A percentile compares a stretch with the other conserved stretches of the same genome.
Evolutionary conservation across 2,797 vertebrate genomes (phyloP).

Genomic region (Sebastes wilsoni): DNA sequence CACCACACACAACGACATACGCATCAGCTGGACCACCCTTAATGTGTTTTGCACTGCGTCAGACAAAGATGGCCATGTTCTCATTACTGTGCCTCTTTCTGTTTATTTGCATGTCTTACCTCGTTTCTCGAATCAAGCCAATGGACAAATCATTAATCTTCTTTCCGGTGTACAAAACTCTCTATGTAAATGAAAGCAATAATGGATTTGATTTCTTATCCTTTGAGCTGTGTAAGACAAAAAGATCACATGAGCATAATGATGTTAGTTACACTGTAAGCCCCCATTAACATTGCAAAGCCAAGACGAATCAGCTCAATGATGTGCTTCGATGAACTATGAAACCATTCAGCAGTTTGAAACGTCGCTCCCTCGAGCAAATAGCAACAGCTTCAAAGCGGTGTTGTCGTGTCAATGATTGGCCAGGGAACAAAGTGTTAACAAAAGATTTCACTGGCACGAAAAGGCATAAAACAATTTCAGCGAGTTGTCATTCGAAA

Average conservation of each 20-base stretch:
- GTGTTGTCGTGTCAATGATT: slow-evolving; percentile 1
- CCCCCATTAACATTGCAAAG: slow-evolving; percentile 55
- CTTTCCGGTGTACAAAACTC: not conserved
- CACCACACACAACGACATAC: not conserved
- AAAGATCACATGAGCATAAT: slow-evolving; percentile 31
- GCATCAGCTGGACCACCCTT: not conserved
- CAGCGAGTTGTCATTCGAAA: slow-evolving; percentile 65
- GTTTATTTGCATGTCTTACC: not conserved
- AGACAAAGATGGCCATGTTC: not conserved
- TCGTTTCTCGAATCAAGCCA: not conserved
- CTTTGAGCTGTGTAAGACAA: slow-evolving; percentile 4
- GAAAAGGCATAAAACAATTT: slow-evolving; percentile 44
- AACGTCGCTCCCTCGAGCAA: slow-evolving; percentile 57
- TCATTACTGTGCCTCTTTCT: not conserved
- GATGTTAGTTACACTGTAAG: slow-evolving; percentile 38
- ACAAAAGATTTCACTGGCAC: slow-evolving; percentile 42
- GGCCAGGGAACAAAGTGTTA: slow-evolving; percentile 56
- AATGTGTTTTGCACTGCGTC: not conserved
- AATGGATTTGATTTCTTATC: not conserved
- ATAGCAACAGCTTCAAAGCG: slow-evolving; percentile 41
- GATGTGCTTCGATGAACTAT: slow-evolving; percentile 72
- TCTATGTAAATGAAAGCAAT: not conserved
- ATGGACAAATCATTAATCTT: not conserved
- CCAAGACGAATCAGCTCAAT: slow-evolving; percentile 64
- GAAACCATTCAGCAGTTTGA: slow-evolving; percentile 63